phyloP scores from a whole-genome alignment of 1,140 invertebrate species.

The Drosophila micromelanica region DNA sequence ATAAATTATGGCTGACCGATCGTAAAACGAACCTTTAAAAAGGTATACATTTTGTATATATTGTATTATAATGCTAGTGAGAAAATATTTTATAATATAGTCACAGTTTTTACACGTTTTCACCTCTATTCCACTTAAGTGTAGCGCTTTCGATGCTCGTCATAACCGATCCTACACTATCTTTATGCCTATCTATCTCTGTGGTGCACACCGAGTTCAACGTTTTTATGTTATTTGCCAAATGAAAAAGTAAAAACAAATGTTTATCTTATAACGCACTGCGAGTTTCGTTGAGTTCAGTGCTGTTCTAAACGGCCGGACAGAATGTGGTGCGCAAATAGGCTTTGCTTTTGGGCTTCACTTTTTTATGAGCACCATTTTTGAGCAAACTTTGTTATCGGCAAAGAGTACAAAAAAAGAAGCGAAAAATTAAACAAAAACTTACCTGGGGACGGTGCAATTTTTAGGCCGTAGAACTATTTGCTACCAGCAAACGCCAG shows the following conservation, averaged over 20 bases:
- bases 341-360: conserved; percentile 78
- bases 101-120: too few species aligned
- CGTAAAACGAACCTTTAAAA: too few species aligned
- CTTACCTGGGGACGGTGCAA: conserved; percentile 35
- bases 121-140: not conserved
- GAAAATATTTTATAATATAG: too few species aligned
- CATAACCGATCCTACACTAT: conserved; percentile 14
- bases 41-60: too few species aligned
- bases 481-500: conserved; percentile 59
- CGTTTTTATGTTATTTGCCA: conserved; percentile 77
- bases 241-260: conserved; percentile 80
- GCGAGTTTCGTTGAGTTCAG: conserved; percentile 47
- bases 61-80: too few species aligned
- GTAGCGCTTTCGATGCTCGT: conserved; percentile 12
- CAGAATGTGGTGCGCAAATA: conserved; percentile 70
- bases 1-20: not conserved
- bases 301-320: conserved; percentile 28
- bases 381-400: conserved; percentile 76
- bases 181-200: conserved; percentile 48
- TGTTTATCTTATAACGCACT: conserved; percentile 74
- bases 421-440: not conserved
- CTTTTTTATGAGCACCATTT: conserved; percentile 69
- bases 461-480: conserved; percentile 77
- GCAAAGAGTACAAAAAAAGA: conserved; percentile 25
- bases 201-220: conserved; percentile 60